Conservation (phyloP, 2,113 vertebrate genomes). For the Kryptolebias marmoratus region DNA sequence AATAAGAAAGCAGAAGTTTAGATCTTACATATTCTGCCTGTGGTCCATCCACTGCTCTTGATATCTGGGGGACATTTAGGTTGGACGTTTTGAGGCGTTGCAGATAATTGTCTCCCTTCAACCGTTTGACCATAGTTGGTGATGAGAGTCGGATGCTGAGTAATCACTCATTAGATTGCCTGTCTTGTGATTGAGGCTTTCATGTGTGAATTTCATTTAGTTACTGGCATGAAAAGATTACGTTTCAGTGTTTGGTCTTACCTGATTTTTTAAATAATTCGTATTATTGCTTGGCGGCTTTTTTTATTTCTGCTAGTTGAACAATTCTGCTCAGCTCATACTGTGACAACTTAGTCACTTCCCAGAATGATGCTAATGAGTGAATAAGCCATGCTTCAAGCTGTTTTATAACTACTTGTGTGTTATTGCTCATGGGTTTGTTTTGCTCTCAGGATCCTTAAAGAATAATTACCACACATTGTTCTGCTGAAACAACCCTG, state of each 20-base stretch:
- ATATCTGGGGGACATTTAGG: neutral
- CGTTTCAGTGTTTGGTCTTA: conserved; percentile 16
- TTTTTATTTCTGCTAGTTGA: neutral
- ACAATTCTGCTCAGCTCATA: neutral
- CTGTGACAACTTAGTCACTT: conserved; percentile 1
- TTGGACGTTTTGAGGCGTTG: neutral
- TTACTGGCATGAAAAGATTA: conserved; percentile 11
- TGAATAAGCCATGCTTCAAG: neutral
- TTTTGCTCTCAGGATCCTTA: conserved; percentile 4
- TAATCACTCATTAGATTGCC: conserved; percentile 18
- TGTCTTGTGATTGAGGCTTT: conserved; percentile 9
- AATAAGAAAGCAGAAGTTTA: neutral
- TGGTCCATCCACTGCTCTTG: neutral
- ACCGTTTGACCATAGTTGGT: neutral
- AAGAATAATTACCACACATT: neutral
- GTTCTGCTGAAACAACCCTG: neutral
- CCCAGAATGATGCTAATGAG: conserved; percentile 7
- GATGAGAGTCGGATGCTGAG: conserved; percentile 13
- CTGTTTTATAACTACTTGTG: neutral
- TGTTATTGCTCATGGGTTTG: neutral
- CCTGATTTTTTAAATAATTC: conserved; percentile 29
- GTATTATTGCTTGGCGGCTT: neutral
- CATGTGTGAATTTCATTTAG: conserved; percentile 21
- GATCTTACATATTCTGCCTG: neutral
- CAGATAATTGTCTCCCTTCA: neutral